Base-by-base conservation (phyloP, 2,797 vertebrate genomes). In the Echiichthys vipera region DNA sequence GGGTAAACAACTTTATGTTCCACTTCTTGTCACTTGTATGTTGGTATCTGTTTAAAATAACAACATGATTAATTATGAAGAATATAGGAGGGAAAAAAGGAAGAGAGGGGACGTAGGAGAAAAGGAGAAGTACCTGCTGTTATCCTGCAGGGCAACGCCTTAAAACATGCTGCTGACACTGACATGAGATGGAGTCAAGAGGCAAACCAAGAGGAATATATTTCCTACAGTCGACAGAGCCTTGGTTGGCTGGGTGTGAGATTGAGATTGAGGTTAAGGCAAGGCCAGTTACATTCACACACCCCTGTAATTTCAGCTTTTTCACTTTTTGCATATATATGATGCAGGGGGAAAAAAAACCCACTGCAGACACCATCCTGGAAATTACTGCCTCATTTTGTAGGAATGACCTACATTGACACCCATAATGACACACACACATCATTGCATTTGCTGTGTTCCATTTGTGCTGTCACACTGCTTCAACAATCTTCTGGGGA, bases 381-480 rank as follows among this genome's bases (percentile, higher is more conserved):
- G 58, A 65, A 49, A 32, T 27, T 20, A 71, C 57, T 18, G 47
- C n/a, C 50, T 68, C 53, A 36, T 78, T 77, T 66, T 29, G 40
- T 24, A 39, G 37, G 40, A 65, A 45, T 78, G 77, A 83, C 70
- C 71, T 42, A 18, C 25, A 17, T 66, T 55, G 77, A 81, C 80
- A 68, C 30, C 34, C 43, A 20, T 25, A 58, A 39, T 51, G 71
- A 86, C 83, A 78, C 27, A 71, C 65, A 76, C 68, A 78, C 77
- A 69, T 66, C 50, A 68, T 77, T 80, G 47, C 40, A 12, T 75
- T 76, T 70, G 54, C 71, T 36, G 65, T 54, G 73, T 53, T 76
- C 47, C 71, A 69, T 82, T 71, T 76, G 74, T 49, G 80, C 82
- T 51, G 71, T 84, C 78, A 66, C 47, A 57, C 29, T 1, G 2